These are phyloP conservation scores for Macrotis lagotis DNA, from an alignment of 2,113 vertebrate genomes.

Conservation along the genomic window DNA sequence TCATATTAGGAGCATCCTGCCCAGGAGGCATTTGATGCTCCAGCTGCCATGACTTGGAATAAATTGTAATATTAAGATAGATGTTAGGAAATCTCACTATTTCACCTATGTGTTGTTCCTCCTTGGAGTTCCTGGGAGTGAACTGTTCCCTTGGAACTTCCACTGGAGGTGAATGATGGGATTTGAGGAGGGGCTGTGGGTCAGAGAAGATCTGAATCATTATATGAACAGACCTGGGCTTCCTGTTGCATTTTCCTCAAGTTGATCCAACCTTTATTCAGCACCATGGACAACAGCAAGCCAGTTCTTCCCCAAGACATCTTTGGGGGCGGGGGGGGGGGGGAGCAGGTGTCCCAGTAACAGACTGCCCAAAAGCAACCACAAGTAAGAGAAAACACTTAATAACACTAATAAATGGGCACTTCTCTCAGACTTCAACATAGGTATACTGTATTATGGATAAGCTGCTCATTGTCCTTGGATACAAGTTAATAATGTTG, in stretches of 20 bases:
- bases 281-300: neutral
- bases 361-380: neutral
- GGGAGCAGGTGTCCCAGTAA: no score
- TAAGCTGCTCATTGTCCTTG: no score
- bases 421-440: neutral
- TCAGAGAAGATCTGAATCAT: neutral
- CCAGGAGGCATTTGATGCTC: neutral
- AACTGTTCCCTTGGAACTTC: neutral
- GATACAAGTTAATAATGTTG: neutral
- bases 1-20: neutral
- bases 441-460: neutral
- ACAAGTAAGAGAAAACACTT: no score
- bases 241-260: neutral
- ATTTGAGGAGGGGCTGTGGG: no score
- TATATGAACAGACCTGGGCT: neutral
- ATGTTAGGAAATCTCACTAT: no score
- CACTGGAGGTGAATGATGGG: neutral
- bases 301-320: neutral
- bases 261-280: neutral
- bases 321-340: no score
- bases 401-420: neutral
- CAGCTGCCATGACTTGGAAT: neutral
- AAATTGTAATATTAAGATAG: neutral
- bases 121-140: neutral
- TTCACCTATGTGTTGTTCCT: neutral